phyloP scores from a whole-genome alignment of 2,888 invertebrate species.

The Lacanobia wlatinum region DNA sequence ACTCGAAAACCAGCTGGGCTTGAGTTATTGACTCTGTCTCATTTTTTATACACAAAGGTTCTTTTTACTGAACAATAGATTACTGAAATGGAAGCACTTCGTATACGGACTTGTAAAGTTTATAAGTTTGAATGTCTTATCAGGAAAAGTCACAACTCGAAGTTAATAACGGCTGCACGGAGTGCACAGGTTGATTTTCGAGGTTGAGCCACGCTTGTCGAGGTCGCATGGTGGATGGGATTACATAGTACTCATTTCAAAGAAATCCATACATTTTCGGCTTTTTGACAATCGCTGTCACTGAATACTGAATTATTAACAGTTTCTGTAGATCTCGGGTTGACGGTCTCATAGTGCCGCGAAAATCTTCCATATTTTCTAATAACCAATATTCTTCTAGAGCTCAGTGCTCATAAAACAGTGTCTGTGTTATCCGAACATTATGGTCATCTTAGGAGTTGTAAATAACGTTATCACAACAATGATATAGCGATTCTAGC shows the following conservation, averaged over 20 bases:
- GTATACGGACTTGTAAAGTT: not conserved
- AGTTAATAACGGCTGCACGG: too few relatives aligned
- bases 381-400: constrained; percentile 12
- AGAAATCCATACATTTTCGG: too few relatives aligned
- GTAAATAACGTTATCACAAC: constrained; percentile 42
- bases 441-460: constrained; percentile 37
- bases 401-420: constrained; percentile 40
- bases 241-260: too few relatives aligned
- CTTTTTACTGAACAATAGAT: not conserved
- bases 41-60: constrained; percentile 6
- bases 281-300: not conserved
- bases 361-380: not conserved
- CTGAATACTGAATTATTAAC: too few relatives aligned
- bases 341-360: not conserved
- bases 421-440: constrained; percentile 29
- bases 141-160: too few relatives aligned
- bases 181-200: too few relatives aligned
- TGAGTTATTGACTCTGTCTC: constrained; percentile 13
- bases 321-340: not conserved
- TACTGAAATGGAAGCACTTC: not conserved
- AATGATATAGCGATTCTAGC: constrained; percentile 29
- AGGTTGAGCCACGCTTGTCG: too few relatives aligned
- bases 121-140: too few relatives aligned
- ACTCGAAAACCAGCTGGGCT: not conserved
- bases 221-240: too few relatives aligned